These are phyloP conservation scores for Leptobrachium leishanense DNA, from an alignment of 2,113 vertebrate genomes.

Conservation along the genomic window DNA sequence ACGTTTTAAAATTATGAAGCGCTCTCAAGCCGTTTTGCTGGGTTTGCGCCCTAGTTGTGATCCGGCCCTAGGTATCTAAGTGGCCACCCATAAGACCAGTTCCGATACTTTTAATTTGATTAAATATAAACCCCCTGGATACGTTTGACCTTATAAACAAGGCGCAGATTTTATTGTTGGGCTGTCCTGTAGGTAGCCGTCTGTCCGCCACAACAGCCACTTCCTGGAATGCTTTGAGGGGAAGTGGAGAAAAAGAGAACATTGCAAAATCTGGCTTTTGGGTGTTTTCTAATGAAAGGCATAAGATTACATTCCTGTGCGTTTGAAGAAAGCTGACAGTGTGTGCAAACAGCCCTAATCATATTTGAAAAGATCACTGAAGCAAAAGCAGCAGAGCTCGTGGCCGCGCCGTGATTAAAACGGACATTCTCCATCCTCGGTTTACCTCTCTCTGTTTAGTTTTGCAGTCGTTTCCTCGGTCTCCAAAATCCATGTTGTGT, in stretches of 20 bases:
- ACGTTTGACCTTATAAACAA: no score
- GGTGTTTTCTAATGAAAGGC: conserved; percentile 10
- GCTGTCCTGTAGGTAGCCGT: no score
- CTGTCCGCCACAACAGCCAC: background rate
- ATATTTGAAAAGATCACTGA: conserved; percentile 38
- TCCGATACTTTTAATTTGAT: no score
- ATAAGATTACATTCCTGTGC: conserved; percentile 9
- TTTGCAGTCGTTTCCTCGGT: background rate
- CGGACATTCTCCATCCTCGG: background rate
- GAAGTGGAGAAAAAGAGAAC: background rate
- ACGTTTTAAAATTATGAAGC: no score
- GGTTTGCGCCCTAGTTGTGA: no score
- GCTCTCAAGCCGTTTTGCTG: no score
- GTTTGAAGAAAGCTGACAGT: conserved; percentile 13
- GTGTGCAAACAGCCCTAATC: conserved; percentile 36
- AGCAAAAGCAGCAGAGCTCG: background rate
- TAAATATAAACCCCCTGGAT: no score
- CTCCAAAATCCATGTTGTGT: background rate
- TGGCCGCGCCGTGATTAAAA: background rate
- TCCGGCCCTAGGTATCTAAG: no score
- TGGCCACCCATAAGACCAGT: no score
- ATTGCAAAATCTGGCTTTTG: conserved; percentile 5
- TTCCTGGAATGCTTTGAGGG: background rate
- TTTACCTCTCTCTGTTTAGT: background rate
- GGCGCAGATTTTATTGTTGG: no score